phyloP scores from a whole-genome alignment of 64 coral and sea anemone genomes.

The Astreopora myriophthalma region DNA sequence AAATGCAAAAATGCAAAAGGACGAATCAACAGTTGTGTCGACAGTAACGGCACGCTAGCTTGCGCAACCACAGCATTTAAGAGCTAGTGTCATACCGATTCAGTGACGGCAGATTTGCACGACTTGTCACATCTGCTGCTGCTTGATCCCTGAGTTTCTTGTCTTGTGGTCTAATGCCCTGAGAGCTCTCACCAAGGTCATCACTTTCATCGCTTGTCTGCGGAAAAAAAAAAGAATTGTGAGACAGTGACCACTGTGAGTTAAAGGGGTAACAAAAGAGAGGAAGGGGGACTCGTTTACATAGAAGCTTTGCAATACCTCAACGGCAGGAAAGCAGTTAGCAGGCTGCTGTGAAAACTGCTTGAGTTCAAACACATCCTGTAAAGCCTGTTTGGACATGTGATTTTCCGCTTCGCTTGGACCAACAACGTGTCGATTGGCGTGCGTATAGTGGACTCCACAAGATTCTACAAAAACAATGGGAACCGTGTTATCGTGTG shows the following conservation, averaged over 20 bases:
- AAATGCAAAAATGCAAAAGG: too few species aligned
- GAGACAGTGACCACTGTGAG: background rate
- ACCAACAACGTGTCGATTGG: conserved; percentile 70
- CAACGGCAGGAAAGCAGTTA: conserved; percentile 85
- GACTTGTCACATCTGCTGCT: background rate
- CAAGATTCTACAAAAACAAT: conserved; percentile 63
- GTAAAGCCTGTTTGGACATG: conserved; percentile 83
- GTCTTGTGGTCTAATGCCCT: background rate
- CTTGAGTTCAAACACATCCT: conserved; percentile 89
- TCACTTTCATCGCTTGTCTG: conserved; percentile 73
- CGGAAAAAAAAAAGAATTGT: too few species aligned
- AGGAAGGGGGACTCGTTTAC: too few species aligned
- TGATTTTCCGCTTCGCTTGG: conserved; percentile 92
- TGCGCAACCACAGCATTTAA: too few species aligned
- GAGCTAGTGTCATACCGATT: background rate
- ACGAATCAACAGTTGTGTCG: too few species aligned
- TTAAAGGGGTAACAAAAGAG: background rate
- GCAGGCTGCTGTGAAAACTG: conserved; percentile 91
- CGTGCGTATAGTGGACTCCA: conserved; percentile 83
- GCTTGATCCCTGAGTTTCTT: background rate
- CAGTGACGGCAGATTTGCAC: background rate
- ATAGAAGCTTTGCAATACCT: conserved; percentile 58
- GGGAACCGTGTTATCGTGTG: background rate
- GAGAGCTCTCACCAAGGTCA: conserved; percentile 45
- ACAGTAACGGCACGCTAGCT: too few species aligned